Base-by-base conservation (phyloP, 2,888 invertebrate species). In the Cloeon dipterum region DNA sequence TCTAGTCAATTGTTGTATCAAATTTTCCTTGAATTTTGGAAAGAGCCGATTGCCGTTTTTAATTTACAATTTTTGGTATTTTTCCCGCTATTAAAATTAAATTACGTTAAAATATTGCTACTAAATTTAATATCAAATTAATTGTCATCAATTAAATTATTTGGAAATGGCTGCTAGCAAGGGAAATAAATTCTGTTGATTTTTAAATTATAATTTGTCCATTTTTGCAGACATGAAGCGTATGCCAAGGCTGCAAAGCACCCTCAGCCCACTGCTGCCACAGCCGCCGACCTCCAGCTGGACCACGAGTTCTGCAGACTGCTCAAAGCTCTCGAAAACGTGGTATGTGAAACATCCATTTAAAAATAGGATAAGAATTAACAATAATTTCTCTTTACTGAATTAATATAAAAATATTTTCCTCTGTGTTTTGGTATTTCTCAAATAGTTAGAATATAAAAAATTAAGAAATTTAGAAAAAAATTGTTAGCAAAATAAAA, bases 231-330 rank as follows among this genome's bases (percentile, higher is more conserved):
- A 36, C 85, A 86, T 52, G 96, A 96, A 59, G 67, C 75, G 29
- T 98, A 94, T 59, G 82, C 79, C 39, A 71, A 74, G 50, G 88
- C 94, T 13, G 74, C 86, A 16, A 94, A 96, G 53, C 85, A 85
- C 49, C 91, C 96, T 1, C 91, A 94, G 57, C 69, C 85, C 20
- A 66, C 74, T 32, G 79, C 76, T 10, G 74, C 74, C 53, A 62
- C 68, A 38, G 61, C 82, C 3, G 61, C 62, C 1, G 91, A 94
- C 43, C 65, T 94, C 14, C 61, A 93, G 38, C 65, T 98, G 29
- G 96, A 98, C 56, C 86, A 83, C 53, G 88, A 93, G 58, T 98
- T 94, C 61, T 91, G 93, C 50, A 73, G 75, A 50, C 62, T 94
- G 19, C 85, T 88, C 54, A 94, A 89, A 56, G 68, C 67, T 1